Percentiles rank a stretch among this genome's conserved stretches.
Evolutionary conservation across 2,888 invertebrate species (phyloP).

Genomic region (Nasonia oneida): DNA sequence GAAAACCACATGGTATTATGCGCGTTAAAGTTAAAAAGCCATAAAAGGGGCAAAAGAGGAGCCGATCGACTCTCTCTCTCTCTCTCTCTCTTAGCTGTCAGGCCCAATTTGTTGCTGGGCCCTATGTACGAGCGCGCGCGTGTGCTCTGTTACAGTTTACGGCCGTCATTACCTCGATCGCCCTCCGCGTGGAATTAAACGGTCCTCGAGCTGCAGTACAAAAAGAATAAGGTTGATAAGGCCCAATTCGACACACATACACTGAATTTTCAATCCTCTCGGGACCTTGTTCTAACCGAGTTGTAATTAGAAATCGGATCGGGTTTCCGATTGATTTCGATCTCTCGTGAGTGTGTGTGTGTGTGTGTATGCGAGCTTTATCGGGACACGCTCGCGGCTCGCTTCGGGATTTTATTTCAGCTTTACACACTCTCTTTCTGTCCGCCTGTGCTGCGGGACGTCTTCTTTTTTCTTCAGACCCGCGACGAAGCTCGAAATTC

Average conservation of each 20-base stretch:
- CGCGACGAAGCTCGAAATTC: not conserved
- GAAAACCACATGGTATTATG: conserved; percentile 1
- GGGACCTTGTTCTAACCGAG: conserved; percentile 46
- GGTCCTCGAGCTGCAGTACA: conserved; percentile 66
- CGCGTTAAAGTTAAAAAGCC: not conserved
- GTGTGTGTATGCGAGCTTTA: not conserved
- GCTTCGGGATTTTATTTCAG: conserved; percentile 52
- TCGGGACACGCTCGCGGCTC: not conserved
- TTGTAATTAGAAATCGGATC: conserved; percentile 63
- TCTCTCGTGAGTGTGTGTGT: not conserved
- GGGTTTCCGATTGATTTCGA: conserved; percentile 61
- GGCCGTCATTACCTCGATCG: conserved; percentile 77
- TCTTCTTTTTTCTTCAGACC: not conserved
- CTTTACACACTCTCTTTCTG: not conserved
- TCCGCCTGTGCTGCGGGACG: not conserved
- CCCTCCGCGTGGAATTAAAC: conserved; percentile 75
- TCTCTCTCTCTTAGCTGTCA: conserved; percentile 66
- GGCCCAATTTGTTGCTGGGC: conserved; percentile 75
- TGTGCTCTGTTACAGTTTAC: conserved; percentile 75
- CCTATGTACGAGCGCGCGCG: conserved; percentile 66
- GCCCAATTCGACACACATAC: conserved; percentile 29
- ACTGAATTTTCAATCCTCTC: conserved; percentile 14
- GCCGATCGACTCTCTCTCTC: not conserved
- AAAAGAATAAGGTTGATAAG: not conserved
- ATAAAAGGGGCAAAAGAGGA: conserved; percentile 5